Percentiles rank a stretch among this genome's conserved stretches.
phyloP scores from a whole-genome alignment of 2,888 invertebrate genomes.

The Herminia tarsipennalis region DNA sequence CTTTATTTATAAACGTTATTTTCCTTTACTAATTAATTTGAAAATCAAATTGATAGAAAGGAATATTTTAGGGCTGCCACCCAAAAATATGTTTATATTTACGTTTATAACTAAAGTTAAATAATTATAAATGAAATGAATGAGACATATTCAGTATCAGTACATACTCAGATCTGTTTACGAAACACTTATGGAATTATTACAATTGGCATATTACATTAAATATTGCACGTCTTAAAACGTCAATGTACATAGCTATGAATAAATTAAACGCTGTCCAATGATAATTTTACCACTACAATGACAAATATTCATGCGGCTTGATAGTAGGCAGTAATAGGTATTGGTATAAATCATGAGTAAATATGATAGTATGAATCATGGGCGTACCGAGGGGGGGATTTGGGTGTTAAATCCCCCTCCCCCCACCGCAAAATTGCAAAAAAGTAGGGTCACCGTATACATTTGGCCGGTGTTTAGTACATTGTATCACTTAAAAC shows the following conservation, averaged over 20 bases:
- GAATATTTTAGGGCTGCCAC: conserved; percentile 16
- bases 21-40: conserved; percentile 41
- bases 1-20: conserved; percentile 16
- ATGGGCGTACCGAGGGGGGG: no score
- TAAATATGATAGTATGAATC: no score
- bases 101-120: conserved; percentile 39
- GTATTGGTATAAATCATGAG: no score
- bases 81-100: conserved; percentile 16
- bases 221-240: conserved; percentile 18
- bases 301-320: no score
- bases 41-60: conserved; percentile 36
- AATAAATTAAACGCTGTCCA: no score
- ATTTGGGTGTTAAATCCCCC: no score
- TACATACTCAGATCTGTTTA: conserved; percentile 58
- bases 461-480: no score
- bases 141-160: conserved; percentile 48
- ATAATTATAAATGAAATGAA: conserved; percentile 25
- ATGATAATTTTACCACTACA: no score
- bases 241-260: conserved; percentile 36
- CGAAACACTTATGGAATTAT: conserved; percentile 37
- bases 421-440: no score
- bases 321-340: no score
- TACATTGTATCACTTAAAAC: no score
- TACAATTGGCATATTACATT: conserved; percentile 20
- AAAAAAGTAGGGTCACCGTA: no score